A percentile compares a stretch with the other conserved stretches of the same genome.
These are phyloP conservation scores for Vulpes ferrilata DNA, from an alignment of 2,113 vertebrate species.

Conservation along the genomic window DNA sequence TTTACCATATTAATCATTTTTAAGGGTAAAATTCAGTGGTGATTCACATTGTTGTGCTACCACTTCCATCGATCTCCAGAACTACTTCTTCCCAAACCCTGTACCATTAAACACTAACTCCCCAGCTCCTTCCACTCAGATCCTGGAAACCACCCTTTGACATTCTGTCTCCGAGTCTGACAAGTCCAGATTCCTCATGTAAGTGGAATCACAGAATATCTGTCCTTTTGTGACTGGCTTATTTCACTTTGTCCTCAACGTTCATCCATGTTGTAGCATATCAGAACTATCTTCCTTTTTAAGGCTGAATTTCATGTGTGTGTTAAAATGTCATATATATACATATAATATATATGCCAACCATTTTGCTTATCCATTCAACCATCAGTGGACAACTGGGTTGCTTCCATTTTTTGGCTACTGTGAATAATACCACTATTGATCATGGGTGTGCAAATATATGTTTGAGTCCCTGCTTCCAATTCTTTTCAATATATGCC, in stretches of 20 bases:
- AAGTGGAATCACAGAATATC: neutral
- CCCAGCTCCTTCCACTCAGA: neutral
- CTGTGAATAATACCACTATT: neutral
- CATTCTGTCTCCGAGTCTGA: neutral
- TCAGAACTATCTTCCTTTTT: neutral
- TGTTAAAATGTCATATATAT: neutral
- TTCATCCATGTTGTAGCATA: neutral
- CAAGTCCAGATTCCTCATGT: neutral
- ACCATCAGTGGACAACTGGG: neutral
- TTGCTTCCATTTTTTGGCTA: neutral
- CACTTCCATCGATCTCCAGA: neutral
- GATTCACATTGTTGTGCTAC: too few relatives aligned
- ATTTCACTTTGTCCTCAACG: neutral
- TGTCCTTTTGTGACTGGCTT: neutral
- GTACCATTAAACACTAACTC: neutral
- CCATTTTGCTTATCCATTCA: neutral
- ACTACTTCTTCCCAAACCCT: neutral
- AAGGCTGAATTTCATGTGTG: neutral
- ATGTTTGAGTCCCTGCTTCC: neutral
- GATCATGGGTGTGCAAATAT: neutral
- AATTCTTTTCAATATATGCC: neutral
- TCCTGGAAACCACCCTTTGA: neutral
- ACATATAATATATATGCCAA: neutral
- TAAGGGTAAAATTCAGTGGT: neutral
- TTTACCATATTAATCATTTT: neutral